Evolutionary conservation across 1,140 invertebrate genomes (phyloP), one percentile per base, ranked within the genome.

Genomic region (Palaemon carinicauda): DNA sequence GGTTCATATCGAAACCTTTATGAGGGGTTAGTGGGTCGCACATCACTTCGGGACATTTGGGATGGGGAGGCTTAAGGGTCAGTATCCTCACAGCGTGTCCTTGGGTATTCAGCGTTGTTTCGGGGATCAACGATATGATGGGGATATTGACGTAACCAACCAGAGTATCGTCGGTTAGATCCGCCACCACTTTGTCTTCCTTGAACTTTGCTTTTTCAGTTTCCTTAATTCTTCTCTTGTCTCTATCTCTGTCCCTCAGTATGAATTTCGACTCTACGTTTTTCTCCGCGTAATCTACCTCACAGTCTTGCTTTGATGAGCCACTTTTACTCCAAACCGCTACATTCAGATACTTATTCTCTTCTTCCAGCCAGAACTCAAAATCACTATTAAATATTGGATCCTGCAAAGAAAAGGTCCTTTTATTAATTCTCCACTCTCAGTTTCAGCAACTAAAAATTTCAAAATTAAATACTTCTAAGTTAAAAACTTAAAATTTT

Each of bases 1-100:
- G 93, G 50, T 94, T 95, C 4, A 96, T 95, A 91, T 98, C 96
- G 91, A 98, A 98, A 15, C 97, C 97, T 0, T 96, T 96, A 92
- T 95, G 95, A 56, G 95, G 95, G 87, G 95, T 91, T 50, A 96
- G 79, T 77, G 87, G 80, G 56, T 86, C 87, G 14, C 60, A 56
- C 5, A 80, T 82, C 83, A 91, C 90, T 90, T 91, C 50, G 89
- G 90, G 31, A 88, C 90, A 83, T 88, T 88, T 90, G 17, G 89
- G 86, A 54, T 92, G 91, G 31, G 91, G 90, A 5, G 91, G 92
- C 56, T 85, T 88, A 1, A 92, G 87, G 19, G 90, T 89, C 75
- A 90, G 95, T 87, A 94, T 94, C 91, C 95, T 95, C 85, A 96
- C 74, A 15, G 80, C 87, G 91, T 97, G 94, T 14, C 96, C 96